Conservation (phyloP, 2,888 invertebrate genomes). For the Adela reaumurella region DNA sequence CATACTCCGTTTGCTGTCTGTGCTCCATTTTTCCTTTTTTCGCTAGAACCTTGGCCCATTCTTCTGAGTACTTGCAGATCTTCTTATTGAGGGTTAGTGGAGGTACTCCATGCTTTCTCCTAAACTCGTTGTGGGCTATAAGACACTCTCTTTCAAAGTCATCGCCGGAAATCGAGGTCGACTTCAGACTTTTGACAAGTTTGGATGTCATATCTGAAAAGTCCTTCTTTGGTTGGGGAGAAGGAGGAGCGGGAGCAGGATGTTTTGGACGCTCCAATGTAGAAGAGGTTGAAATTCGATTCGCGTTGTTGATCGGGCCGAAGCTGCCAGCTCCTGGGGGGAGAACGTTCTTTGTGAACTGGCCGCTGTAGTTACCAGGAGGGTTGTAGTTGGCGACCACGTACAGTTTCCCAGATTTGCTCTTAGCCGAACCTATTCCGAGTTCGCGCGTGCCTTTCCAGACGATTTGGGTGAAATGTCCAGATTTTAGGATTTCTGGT, state of each 20-base stretch:
- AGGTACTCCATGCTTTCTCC: constrained; percentile 65
- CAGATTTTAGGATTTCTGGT: constrained; percentile 61
- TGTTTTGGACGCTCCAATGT: constrained; percentile 18
- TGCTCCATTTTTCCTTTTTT: constrained; percentile 66
- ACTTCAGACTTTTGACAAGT: constrained; percentile 33
- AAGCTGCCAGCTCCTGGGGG: constrained; percentile 51
- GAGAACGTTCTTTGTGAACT: constrained; percentile 65
- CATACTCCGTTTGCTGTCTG: constrained; percentile 72
- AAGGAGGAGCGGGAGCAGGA: constrained; percentile 24
- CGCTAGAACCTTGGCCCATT: constrained; percentile 67
- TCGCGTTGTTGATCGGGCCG: constrained; percentile 14
- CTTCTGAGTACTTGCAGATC: constrained; percentile 63
- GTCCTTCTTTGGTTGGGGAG: constrained; percentile 29
- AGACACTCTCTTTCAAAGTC: constrained; percentile 68
- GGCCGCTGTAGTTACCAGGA: constrained; percentile 74
- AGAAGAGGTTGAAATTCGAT: constrained; percentile 27
- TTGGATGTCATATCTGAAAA: constrained; percentile 29
- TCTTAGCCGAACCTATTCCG: constrained; percentile 73
- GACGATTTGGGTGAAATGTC: constrained; percentile 75
- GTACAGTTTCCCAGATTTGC: constrained; percentile 72
- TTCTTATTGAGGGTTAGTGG: constrained; percentile 63
- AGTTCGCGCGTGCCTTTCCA: constrained; percentile 74
- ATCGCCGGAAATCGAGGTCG: constrained; percentile 26
- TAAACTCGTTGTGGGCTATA: constrained; percentile 70
- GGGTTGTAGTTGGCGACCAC: constrained; percentile 85